phyloP scores from a whole-genome alignment of 2,113 vertebrate species.

The Paracanthobrama guichenoti region DNA sequence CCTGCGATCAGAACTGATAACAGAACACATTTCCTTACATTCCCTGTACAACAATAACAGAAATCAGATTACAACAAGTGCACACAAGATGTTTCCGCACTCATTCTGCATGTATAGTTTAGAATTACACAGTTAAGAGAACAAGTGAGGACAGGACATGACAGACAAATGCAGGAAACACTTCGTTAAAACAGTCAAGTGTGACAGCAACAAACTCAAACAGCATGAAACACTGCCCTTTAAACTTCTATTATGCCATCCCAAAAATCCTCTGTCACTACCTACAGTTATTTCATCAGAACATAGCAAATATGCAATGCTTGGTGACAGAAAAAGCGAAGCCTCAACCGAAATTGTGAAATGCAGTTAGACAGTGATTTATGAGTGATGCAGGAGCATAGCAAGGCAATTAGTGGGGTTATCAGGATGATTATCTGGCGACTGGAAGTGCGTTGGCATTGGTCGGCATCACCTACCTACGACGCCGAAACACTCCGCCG shows the following conservation, averaged over 20 bases:
- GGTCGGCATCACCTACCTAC: slow-evolving; percentile 84
- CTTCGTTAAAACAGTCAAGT: background rate
- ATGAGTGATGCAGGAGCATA: slow-evolving; percentile 36
- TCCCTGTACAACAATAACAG: background rate
- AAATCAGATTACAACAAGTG: background rate
- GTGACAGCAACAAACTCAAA: background rate
- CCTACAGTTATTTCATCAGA: background rate
- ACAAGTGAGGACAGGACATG: slow-evolving; percentile 17
- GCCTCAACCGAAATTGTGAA: slow-evolving; percentile 22
- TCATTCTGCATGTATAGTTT: background rate
- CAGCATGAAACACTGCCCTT: background rate
- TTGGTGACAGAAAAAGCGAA: slow-evolving; percentile 14
- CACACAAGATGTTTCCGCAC: slow-evolving; percentile 51
- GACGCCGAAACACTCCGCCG: slow-evolving; percentile 85
- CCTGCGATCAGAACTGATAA: background rate
- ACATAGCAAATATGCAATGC: slow-evolving; percentile 21
- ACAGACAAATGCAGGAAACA: background rate
- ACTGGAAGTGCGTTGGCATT: slow-evolving; percentile 16
- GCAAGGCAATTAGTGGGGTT: slow-evolving; percentile 60
- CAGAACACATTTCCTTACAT: background rate
- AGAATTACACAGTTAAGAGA: background rate
- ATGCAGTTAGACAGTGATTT: slow-evolving; percentile 43
- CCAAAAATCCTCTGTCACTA: background rate
- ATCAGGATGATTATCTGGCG: slow-evolving; percentile 10
- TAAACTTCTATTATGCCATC: background rate